Base-by-base conservation (phyloP, 1,140 invertebrate genomes). In the Drosophila chauvacae region DNA sequence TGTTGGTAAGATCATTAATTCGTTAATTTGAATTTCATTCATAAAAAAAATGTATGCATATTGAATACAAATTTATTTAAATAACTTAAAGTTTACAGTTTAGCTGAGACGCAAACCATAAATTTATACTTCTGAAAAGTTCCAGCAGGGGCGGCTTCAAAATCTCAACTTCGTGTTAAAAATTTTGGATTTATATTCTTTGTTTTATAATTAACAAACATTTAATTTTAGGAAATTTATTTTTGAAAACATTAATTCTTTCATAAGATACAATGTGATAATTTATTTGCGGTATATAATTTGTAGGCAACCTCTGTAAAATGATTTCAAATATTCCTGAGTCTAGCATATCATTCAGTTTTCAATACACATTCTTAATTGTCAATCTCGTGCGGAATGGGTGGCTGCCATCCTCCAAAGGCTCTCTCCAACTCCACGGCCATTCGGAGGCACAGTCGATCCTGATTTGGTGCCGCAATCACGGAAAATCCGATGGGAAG, bases 401-500 rank as follows among this genome's bases (percentile, higher is more conserved):
- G 69, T 13, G 82, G 76, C 20, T 68, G 51, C 97, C 97, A 98
- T 2, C 97, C 97, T 10, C 97, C 96, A 92, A 97, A 97, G 2
- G 93, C 94, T 55, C 94, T 94, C 83, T 98, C 97, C n/a, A 98
- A 90, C 72, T 97, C 95, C 73, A 93, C 87, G 1, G 97, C 97
- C 4, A 97, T 94, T 5, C 95, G 95, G 28, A 98, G 86, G 65
- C 96, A 96, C 1, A 97, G 86, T 45, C 95, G 94, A 92, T 98
- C 97, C 88, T 95, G 94, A 85, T 94, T 90, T 9, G 94, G 93
- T 0, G 92, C 94, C 0, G 95, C 95, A 68, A 95, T 92, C 63
- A 95, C 95, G 92, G 97, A 97, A 70, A 97, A 90, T 26, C 96
- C 96, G 20, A 97, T 78, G 0, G 97, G 97, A 48, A 97, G 87